Conservation (phyloP, 2,113 vertebrate genomes). For the Lampris incognitus region DNA sequence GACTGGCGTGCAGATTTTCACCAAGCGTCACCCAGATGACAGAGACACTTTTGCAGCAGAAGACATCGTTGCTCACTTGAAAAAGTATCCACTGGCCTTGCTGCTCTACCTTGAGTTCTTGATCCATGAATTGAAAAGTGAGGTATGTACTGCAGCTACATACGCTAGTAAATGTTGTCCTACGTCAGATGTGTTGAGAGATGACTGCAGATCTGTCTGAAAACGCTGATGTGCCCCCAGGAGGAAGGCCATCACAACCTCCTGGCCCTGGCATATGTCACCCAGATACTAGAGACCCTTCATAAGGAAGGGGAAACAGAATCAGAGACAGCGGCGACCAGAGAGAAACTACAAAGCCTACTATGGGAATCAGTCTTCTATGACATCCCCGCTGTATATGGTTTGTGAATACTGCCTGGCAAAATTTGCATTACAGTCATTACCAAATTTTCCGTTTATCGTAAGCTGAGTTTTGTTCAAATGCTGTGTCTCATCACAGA, state of each 20-base stretch:
- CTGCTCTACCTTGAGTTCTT: slow-evolving; percentile 75
- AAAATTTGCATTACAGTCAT: not conserved
- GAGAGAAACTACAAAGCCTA: slow-evolving; percentile 71
- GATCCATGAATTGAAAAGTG: slow-evolving; percentile 63
- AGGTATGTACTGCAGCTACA: slow-evolving; percentile 56
- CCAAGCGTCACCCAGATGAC: slow-evolving; percentile 46
- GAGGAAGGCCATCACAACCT: slow-evolving; percentile 73
- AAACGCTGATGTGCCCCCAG: slow-evolving; percentile 39
- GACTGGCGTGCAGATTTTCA: slow-evolving; percentile 77
- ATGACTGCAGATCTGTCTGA: slow-evolving; percentile 29
- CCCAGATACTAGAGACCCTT: slow-evolving; percentile 27
- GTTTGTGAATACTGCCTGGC: slow-evolving; percentile 42
- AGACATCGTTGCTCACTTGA: slow-evolving; percentile 62
- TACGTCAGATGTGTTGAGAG: slow-evolving; percentile 37
- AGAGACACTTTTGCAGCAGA: slow-evolving; percentile 41
- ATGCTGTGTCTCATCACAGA: slow-evolving; percentile 51
- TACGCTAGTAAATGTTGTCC: slow-evolving; percentile 17
- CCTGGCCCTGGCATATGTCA: slow-evolving; percentile 72
- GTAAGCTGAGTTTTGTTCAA: not conserved
- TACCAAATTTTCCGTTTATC: too few relatives aligned
- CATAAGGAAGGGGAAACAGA: slow-evolving; percentile 30
- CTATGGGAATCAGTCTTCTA: slow-evolving; percentile 73
- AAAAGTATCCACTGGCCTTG: slow-evolving; percentile 62
- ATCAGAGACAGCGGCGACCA: slow-evolving; percentile 37
- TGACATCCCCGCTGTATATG: slow-evolving; percentile 54